phyloP scores from a whole-genome alignment of 2,797 vertebrate species.

The Aphelocoma californica region DNA sequence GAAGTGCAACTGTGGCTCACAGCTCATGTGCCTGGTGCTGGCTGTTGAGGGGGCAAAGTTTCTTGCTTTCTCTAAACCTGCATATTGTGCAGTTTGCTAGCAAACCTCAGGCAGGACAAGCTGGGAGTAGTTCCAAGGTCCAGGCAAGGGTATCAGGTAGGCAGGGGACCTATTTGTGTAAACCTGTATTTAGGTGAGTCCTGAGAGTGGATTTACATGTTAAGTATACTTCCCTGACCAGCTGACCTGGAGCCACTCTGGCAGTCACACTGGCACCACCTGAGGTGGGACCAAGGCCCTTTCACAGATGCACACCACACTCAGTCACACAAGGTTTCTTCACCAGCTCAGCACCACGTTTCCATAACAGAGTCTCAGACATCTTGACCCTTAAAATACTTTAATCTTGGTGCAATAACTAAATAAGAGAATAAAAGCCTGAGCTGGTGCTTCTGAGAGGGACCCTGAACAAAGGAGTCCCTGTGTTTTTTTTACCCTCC shows the following conservation, averaged over 20 bases:
- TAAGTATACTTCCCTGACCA: too few relatives aligned
- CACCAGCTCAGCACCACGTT: too few relatives aligned
- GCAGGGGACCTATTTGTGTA: background rate
- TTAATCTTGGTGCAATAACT: background rate
- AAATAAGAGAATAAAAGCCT: background rate
- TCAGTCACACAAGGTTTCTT: background rate
- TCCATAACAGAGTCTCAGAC: background rate
- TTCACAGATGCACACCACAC: rapidly evolving
- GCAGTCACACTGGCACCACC: background rate
- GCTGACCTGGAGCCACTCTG: background rate
- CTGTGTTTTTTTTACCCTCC: background rate
- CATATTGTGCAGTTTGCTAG: background rate
- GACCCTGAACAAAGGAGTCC: background rate
- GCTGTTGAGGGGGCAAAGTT: background rate
- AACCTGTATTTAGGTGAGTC: background rate
- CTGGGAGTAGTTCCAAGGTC: background rate
- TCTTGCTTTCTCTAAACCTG: background rate
- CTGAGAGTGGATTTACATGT: too few relatives aligned
- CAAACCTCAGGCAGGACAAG: background rate
- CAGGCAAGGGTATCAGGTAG: too few relatives aligned
- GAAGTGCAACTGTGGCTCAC: background rate
- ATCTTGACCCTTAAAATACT: background rate
- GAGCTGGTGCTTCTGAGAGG: background rate
- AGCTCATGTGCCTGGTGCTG: background rate
- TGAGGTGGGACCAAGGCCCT: background rate